Conservation (phyloP, 2,888 invertebrate species). For the Dynastes tityus region DNA sequence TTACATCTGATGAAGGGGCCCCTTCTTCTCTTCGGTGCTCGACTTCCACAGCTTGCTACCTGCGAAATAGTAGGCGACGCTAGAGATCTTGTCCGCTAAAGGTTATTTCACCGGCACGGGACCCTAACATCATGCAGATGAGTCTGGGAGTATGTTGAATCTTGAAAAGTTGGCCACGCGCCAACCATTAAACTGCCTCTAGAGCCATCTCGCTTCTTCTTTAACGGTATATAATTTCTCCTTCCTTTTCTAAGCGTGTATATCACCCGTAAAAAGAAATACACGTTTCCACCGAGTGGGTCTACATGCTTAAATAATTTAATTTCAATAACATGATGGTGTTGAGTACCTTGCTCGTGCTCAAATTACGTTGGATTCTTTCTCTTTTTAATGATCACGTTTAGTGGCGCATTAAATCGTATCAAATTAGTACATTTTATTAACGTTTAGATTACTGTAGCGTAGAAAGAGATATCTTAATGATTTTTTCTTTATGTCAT, state of each 20-base stretch:
- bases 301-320: constrained; percentile 37
- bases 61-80: constrained; percentile 48
- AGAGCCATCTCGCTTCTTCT: constrained; percentile 16
- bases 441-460: background rate
- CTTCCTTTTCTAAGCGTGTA: constrained; percentile 17
- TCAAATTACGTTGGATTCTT: constrained; percentile 35
- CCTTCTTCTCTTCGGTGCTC: constrained; percentile 25
- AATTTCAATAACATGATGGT: constrained; percentile 44
- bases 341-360: constrained; percentile 30
- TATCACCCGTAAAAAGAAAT: constrained; percentile 33
- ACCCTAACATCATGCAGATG: constrained; percentile 56
- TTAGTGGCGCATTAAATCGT: constrained; percentile 36
- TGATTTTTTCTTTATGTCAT: no score
- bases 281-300: constrained; percentile 35
- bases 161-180: constrained; percentile 57
- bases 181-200: constrained; percentile 56
- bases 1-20: constrained; percentile 11
- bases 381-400: constrained; percentile 38
- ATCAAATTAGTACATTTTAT: constrained; percentile 30
- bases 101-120: constrained; percentile 52
- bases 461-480: background rate
- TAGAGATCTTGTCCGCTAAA: constrained; percentile 44
- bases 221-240: background rate
- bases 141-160: constrained; percentile 54
- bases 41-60: constrained; percentile 36